Conservation (phyloP, 92 coral and sea anemone genomes). For the Desmophyllum pertusum region DNA sequence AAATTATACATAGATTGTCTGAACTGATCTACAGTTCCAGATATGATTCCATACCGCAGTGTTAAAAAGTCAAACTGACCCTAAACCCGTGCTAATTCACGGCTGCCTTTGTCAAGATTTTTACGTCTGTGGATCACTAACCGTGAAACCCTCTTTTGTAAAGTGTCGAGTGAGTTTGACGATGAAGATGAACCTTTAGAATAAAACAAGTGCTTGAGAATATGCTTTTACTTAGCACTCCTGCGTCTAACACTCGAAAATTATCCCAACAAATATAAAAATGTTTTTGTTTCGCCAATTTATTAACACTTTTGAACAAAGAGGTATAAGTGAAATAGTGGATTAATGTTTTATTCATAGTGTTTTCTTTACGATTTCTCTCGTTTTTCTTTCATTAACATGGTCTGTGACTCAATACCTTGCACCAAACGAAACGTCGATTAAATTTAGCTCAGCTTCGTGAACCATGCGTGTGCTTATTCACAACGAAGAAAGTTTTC, state of each 20-base stretch:
- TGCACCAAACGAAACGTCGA: not conserved
- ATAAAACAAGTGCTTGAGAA: slow-evolving; percentile 31
- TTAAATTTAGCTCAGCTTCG: not conserved
- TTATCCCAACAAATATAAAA: slow-evolving; percentile 16
- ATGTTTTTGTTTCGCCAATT: slow-evolving; percentile 33
- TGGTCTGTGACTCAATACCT: not conserved
- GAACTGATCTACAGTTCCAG: slow-evolving; percentile 9
- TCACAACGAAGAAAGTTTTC: not conserved
- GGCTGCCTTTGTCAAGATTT: not conserved
- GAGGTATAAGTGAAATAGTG: slow-evolving; percentile 19
- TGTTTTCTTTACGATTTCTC: slow-evolving; percentile 19
- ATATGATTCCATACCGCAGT: not conserved
- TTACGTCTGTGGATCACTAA: not conserved
- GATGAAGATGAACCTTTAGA: not conserved
- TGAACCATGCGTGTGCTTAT: not conserved
- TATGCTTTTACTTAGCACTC: slow-evolving; percentile 2
- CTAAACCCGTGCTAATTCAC: not conserved
- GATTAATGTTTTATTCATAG: slow-evolving; percentile 43
- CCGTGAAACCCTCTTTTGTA: slow-evolving; percentile 18
- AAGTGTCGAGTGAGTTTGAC: slow-evolving; percentile 36
- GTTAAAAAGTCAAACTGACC: not conserved
- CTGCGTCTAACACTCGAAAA: not conserved
- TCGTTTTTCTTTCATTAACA: slow-evolving; percentile 34
- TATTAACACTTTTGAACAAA: slow-evolving; percentile 52
- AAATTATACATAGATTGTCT: not conserved